Evolutionary conservation across 2,113 vertebrate genomes (phyloP), one percentile per base, ranked within the genome.

Genomic region (human (Homo sapiens)): DNA sequence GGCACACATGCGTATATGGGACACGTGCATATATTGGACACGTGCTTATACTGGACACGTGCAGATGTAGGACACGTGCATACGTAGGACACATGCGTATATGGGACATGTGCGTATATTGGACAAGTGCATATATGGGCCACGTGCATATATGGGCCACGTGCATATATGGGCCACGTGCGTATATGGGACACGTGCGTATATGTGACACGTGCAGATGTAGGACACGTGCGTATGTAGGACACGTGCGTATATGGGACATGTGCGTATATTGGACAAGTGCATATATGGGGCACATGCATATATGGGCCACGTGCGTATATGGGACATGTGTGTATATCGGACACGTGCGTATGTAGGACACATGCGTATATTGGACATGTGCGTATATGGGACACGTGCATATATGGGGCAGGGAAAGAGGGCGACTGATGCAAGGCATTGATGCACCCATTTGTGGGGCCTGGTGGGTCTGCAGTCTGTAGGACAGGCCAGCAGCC

Each of bases 1-100:
- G 0, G 52, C 16, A 55, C 52, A 17, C 0, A 0, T 55, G 52
- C 0, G 1, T 55, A 18, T 55, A 18, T 18, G 1, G 52, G 6
- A 55, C 52, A 55, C 17, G 0, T 55, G 17, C 1, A 0, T 55
- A 18, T 55, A 5, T 20, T 0, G 52, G 17, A 55, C 52, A 6
- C 1, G 5, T 55, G 52, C 38, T 38, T 38, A 38, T 38, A 38
- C 38, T 38, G 38, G 23, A 10, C 20, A 78, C 10, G 0, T 45
- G 45, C 8, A 1, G 9, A 9, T 45, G 8, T 45, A 0, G 45
- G 7, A 45, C 45, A 45, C 7, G 1, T 45, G 43, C 6, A 6
- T 45, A 45, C 7, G 1, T 45, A 1, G 43, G 43, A 45, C 43
- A 45, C 7, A 1, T 45, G 8, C 45, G 8, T 45, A 45, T 45